Evolutionary conservation across 2,888 invertebrate genomes (phyloP), one percentile per base, ranked within the genome.

Genomic region (Caenorhabditis afra): DNA sequence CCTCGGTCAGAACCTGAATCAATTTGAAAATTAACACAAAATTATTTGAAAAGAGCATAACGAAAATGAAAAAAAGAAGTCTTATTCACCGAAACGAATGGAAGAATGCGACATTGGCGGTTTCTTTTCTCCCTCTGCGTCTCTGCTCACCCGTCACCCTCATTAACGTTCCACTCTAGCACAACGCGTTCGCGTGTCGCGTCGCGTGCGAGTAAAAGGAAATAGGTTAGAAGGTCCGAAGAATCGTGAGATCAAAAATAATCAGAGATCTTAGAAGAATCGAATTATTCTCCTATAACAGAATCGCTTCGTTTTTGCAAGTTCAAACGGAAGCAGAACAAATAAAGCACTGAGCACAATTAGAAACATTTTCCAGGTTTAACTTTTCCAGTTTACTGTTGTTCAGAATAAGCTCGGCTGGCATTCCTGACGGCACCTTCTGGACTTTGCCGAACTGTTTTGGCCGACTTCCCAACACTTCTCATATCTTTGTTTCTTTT

Each of bases 301-400:
- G 79, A 74, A 20, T 79, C 75, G 29, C 75, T 74, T 29, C 74
- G 79, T 62, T 68, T 79, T 66, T 73, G 73, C 73, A 73, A 78
- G 39, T 49, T 78, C n/a, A n/a, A n/a, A n/a, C n/a, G n/a, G n/a
- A n/a, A 58, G 4, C 65, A 64, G 58, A 79, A 52, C 35, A n/a
- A n/a, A n/a, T n/a, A n/a, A n/a, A n/a, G n/a, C n/a, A n/a, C n/a
- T n/a, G n/a, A n/a, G n/a, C n/a, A n/a, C n/a, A n/a, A n/a, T n/a
- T n/a, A n/a, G n/a, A n/a, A n/a, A n/a, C n/a, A n/a, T n/a, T n/a
- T n/a, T n/a, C n/a, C n/a, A n/a, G n/a, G n/a, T n/a, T n/a, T n/a
- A n/a, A n/a, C n/a, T n/a, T n/a, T n/a, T n/a, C n/a, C n/a, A n/a
- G n/a, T n/a, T n/a, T n/a, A n/a, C n/a, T n/a, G n/a, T n/a, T n/a